Evolutionary conservation across 2,113 vertebrate species (phyloP), one percentile per base, ranked within the genome.

Genomic region (Sphyrna mokarran): DNA sequence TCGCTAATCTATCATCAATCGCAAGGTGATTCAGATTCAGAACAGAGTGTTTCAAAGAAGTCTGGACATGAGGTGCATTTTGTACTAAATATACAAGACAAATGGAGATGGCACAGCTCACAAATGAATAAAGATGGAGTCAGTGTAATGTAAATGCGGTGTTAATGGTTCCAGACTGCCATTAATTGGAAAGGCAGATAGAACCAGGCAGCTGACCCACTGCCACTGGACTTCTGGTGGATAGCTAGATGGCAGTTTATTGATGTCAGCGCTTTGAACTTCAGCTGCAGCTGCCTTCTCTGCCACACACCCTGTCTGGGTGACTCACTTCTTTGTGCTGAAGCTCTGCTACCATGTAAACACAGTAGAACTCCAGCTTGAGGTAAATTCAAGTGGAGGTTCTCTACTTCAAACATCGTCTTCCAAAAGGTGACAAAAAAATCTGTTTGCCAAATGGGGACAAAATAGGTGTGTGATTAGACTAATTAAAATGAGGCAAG

Each of bases 201-300:
- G 1, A 94, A 48, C 70, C 37, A 95, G 94, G 26, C 69, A 95
- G 68, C 94, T 95, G 94, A 76, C 43, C 68, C 94, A 72, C 37
- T 95, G 94, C 94, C 94, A 95, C 5, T 33, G 48, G 94, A 72
- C 69, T 95, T 54, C 94, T 95, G 69, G 43, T 95, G 68, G 94
- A 61, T 90, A 16, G 87, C 54, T 90, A 14, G 87, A n/a, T 95
- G 69, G n/a, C 94, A 72, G 69, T 70, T 72, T 95, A 72, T 95
- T 48, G 69, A 95, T 95, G 94, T 94, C 63, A 90, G 11, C 8
- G 33, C 68, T 48, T 95, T 95, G 69, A 95, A 95, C 37, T 95
- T 43, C 40, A 37, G 94, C 94, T 54, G 43, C 94, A 95, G 68
- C 94, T 95, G 94, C 69, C 26, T 76, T 54, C 9, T 23, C 22